phyloP scores from a whole-genome alignment of 2,797 vertebrate species.

The Lutjanus campechanus region DNA sequence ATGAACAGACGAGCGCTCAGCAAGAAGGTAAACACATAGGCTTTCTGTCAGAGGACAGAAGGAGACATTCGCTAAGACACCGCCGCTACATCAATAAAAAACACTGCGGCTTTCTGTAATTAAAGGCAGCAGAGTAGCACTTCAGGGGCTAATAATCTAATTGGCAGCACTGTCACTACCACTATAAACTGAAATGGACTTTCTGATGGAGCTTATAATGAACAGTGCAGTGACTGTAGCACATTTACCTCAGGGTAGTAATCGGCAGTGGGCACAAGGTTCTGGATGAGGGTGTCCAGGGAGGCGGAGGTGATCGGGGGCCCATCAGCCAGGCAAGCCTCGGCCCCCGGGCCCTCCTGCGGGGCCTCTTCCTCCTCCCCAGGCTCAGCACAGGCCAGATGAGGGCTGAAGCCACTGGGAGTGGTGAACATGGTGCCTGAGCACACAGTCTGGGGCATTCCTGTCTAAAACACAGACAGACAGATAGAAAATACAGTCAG shows the following conservation, averaged over 20 bases:
- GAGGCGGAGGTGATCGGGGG: conserved; percentile 91
- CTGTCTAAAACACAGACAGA: conserved; percentile 82
- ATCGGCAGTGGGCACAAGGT: conserved; percentile 92
- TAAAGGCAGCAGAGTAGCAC: conserved; percentile 39
- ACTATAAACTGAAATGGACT: conserved; percentile 39
- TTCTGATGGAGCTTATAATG: conserved; percentile 36
- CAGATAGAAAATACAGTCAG: conserved; percentile 29
- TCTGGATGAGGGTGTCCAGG: conserved; percentile 93
- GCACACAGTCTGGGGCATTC: conserved; percentile 92
- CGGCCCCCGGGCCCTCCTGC: conserved; percentile 85
- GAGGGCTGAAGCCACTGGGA: conserved; percentile 89
- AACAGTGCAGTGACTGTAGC: not conserved
- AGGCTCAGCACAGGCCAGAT: conserved; percentile 87
- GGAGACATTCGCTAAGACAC: conserved; percentile 47
- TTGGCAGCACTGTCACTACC: conserved; percentile 12
- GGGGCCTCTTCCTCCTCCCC: conserved; percentile 88
- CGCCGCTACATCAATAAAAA: conserved; percentile 48
- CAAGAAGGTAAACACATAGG: conserved; percentile 94
- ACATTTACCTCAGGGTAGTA: conserved; percentile 92
- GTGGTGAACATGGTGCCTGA: conserved; percentile 91
- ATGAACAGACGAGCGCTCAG: conserved; percentile 94
- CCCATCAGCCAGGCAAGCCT: conserved; percentile 77
- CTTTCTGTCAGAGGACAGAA: conserved; percentile 85
- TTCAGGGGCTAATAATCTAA: conserved; percentile 50
- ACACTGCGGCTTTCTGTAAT: conserved; percentile 47